A percentile compares a stretch with the other conserved stretches of the same genome.
phyloP scores from a whole-genome alignment of 2,888 invertebrate genomes.

The Sympetrum striolatum region DNA sequence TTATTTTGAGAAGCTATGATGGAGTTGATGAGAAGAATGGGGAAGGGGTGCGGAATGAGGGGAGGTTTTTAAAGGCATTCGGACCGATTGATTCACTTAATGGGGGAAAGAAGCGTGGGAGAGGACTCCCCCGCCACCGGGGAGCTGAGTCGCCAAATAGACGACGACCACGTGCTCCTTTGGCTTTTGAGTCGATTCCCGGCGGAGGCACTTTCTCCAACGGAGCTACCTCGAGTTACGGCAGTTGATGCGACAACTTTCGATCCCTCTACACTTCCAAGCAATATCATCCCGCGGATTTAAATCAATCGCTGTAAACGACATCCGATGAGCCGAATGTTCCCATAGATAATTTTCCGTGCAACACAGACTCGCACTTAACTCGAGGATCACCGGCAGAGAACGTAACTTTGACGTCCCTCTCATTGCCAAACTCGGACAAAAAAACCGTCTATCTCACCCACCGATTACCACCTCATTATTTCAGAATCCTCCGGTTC shows the following conservation, averaged over 20 bases:
- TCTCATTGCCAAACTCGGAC: no score
- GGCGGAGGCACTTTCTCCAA: background rate
- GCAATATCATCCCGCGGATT: no score
- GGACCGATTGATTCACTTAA: background rate
- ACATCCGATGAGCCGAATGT: no score
- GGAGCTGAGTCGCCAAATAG: background rate
- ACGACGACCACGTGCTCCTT: background rate
- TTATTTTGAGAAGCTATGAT: conserved; percentile 20
- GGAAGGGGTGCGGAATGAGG: background rate
- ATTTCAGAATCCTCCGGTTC: no score
- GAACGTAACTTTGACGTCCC: no score
- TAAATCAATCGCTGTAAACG: no score
- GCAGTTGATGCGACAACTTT: background rate
- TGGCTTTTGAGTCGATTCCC: background rate
- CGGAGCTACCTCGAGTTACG: background rate
- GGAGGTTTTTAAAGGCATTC: background rate
- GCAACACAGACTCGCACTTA: no score
- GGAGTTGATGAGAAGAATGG: background rate
- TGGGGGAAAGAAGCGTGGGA: background rate
- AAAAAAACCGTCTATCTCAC: no score
- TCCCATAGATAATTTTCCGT: no score
- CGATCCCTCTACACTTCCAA: background rate
- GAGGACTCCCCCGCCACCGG: background rate
- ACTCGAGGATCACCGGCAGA: no score
- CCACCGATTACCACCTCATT: no score